Evolutionary conservation across 2,888 invertebrate species (phyloP).

Genomic region (Limnephilus auricula): DNA sequence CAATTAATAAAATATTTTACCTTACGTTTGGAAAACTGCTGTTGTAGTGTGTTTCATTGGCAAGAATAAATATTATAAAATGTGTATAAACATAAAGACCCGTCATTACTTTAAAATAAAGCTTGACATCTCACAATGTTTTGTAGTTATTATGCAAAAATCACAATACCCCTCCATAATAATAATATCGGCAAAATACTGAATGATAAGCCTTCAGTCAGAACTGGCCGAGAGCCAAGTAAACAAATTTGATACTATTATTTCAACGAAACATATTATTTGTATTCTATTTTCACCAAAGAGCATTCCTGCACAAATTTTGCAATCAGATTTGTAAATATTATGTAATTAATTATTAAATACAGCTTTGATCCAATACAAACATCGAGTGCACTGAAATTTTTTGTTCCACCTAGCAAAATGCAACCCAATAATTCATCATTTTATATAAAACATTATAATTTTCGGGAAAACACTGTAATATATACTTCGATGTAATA

Average conservation of each 20-base stretch:
- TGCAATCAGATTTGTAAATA: not conserved
- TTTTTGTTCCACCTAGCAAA: not conserved
- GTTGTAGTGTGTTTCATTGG: conserved; percentile 37
- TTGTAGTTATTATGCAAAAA: conserved; percentile 11
- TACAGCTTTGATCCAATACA: not conserved
- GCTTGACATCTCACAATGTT: conserved; percentile 31
- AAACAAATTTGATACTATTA: not conserved
- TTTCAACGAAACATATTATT: not conserved
- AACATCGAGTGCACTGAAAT: not conserved
- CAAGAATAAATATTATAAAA: conserved; percentile 38
- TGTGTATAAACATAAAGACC: conserved; percentile 36
- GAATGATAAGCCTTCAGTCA: not conserved
- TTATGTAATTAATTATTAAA: not conserved
- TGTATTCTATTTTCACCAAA: not conserved
- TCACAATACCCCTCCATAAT: not conserved
- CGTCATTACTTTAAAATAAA: conserved; percentile 46
- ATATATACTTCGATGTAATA: no score
- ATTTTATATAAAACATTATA: no score
- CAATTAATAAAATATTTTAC: conserved; percentile 26
- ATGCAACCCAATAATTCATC: not conserved
- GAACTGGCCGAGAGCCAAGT: not conserved
- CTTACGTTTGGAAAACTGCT: conserved; percentile 33
- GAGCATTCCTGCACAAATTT: not conserved
- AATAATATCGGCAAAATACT: not conserved
- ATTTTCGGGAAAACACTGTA: no score